phyloP scores from a whole-genome alignment of 2,888 invertebrate genomes.

The Orthosia incerta region DNA sequence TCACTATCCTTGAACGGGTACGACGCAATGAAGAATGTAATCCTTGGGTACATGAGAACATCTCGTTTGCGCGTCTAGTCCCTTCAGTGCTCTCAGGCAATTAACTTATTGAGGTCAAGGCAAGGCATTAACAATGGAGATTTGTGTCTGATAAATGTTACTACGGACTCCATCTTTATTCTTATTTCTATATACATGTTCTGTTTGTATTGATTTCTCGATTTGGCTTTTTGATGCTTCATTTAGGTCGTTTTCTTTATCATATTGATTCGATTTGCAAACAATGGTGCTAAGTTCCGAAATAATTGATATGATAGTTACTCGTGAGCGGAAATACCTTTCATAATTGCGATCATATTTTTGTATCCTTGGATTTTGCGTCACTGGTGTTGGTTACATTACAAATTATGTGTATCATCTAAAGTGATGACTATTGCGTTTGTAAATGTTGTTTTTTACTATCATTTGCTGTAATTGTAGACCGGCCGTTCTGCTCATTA shows the following conservation, averaged over 20 bases:
- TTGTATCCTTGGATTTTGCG: slow-evolving; percentile 46
- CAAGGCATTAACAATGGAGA: slow-evolving; percentile 39
- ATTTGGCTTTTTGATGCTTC: not conserved
- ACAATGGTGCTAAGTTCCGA: not conserved
- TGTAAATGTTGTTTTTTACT: slow-evolving; percentile 37
- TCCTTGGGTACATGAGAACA: slow-evolving; percentile 68
- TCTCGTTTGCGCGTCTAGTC: slow-evolving; percentile 68
- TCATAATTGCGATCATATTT: slow-evolving; percentile 10
- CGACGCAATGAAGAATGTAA: slow-evolving; percentile 55
- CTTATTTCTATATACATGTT: not conserved
- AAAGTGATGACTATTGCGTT: slow-evolving; percentile 32
- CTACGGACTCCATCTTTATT: not conserved
- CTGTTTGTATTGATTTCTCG: not conserved
- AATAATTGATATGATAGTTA: not conserved
- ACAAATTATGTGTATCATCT: slow-evolving; percentile 28
- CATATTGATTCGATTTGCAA: not conserved
- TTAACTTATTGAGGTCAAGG: slow-evolving; percentile 65
- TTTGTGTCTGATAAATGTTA: slow-evolving; percentile 8
- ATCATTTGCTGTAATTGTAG: slow-evolving; percentile 44
- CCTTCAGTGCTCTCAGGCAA: slow-evolving; percentile 60
- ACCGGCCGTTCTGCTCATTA: slow-evolving; percentile 23
- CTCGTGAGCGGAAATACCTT: slow-evolving; percentile 13
- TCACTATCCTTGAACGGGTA: slow-evolving; percentile 40
- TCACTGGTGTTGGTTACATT: slow-evolving; percentile 30
- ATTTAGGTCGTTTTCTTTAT: not conserved